Evolutionary conservation across 2,888 invertebrate species (phyloP).

Genomic region (Polymixis lichenea): DNA sequence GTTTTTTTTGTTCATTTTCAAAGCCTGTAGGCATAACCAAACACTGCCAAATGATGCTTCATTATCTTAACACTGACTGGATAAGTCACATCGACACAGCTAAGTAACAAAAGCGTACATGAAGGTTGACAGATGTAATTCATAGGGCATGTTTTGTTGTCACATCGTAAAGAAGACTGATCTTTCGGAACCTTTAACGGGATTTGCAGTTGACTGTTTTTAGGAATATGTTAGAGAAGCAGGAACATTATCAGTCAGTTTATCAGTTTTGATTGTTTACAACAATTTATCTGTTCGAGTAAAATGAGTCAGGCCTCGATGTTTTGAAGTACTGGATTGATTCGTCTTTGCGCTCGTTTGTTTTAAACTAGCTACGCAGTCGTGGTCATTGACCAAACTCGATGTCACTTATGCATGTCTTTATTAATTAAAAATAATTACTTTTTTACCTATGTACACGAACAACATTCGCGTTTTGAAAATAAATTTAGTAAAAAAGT

Average conservation of each 20-base stretch:
- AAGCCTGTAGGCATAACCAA: slow-evolving; percentile 49
- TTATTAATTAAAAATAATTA: too few species aligned
- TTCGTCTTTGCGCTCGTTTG: slow-evolving; percentile 26
- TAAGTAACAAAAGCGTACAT: slow-evolving; percentile 17
- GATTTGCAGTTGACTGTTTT: slow-evolving; percentile 27
- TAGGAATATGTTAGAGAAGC: slow-evolving; percentile 5
- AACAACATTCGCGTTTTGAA: slow-evolving; percentile 47
- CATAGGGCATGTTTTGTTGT: slow-evolving; percentile 13
- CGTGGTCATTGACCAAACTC: slow-evolving; percentile 28
- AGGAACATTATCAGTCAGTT: neutral
- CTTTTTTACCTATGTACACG: slow-evolving; percentile 50
- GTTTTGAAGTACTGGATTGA: slow-evolving; percentile 22
- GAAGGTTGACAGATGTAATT: slow-evolving; percentile 4
- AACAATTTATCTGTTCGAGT: slow-evolving; percentile 6
- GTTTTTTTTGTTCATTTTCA: slow-evolving; percentile 20
- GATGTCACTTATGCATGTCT: slow-evolving; percentile 45
- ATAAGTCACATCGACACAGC: slow-evolving; percentile 44
- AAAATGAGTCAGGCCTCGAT: slow-evolving; percentile 6
- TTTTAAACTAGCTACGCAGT: neutral
- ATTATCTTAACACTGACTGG: slow-evolving; percentile 34
- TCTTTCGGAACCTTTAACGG: slow-evolving; percentile 23
- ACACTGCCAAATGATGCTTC: slow-evolving; percentile 75
- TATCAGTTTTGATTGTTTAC: slow-evolving; percentile 7
- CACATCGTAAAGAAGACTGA: slow-evolving; percentile 52
- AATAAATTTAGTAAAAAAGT: slow-evolving; percentile 39